Base-by-base conservation (phyloP, 2,113 vertebrate genomes). In the Nesospiza acunhae region DNA sequence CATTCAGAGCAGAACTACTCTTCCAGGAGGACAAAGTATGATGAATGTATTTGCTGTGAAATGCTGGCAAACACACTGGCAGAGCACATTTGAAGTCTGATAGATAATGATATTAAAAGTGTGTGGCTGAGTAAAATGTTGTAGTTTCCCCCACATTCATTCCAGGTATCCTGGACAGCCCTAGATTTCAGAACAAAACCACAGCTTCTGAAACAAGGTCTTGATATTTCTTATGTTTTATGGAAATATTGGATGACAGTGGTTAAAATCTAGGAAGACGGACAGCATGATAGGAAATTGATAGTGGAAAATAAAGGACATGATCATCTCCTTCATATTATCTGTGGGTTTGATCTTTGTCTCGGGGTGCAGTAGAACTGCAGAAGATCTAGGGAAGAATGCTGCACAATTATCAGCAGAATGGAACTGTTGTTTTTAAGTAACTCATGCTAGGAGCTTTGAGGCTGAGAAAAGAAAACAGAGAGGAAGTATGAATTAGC, bases 331-430 rank as follows among this genome's bases (percentile, higher is more conserved):
- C 7, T 55, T 16, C 2, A 0, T 10, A 3, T 8, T 58, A 11
- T 53, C 20, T 75, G 13, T 50, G 68, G 69, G 16, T 44, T 52
- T 68, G 31, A 5, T 56, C 60, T 73, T 49, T 37, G 11, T 83
- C 31, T 77, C 0, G 0, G 28, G 5, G n/a, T 49, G 11, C 10
- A 10, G 11, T 2, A 39, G 41, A 87, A 64, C 9, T 1, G 2
- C 10, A 76, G 53, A 68, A 59, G 31, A 30, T 15, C 27, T 53
- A 24, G 23, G 39, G 35, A 70, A 81, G 18, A 62, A 46, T 18
- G 6, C 23, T 87, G 21, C 37, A 13, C 16, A 17, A 9, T 46
- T 19, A 66, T 27, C 10, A 64, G 8, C 21, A 73, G 49, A 87
- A 46, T 5, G 11, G 37, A 87, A 22, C 35, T 33, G 59, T 16